Base-by-base conservation (phyloP, 2,888 invertebrate species). In the Strigamia transsilvanica region DNA sequence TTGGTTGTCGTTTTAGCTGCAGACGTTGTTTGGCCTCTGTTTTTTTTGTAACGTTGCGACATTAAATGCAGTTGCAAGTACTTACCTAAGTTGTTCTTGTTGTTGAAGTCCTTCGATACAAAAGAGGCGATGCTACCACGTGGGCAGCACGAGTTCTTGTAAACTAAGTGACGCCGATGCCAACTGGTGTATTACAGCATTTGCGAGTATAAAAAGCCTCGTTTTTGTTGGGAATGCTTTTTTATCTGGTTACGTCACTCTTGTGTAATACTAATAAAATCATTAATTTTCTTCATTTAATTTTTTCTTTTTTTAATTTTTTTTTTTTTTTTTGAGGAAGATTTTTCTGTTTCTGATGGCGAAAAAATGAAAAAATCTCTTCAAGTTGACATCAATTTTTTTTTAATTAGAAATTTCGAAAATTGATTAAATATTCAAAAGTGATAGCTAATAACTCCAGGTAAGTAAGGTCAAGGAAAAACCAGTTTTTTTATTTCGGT, bases 201-300 rank as follows among this genome's bases (percentile, higher is more conserved):
- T 21, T 10, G 18, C 13, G 13, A 66, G 21, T 66, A 66, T 66
- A 66, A 66, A 66, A 66, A 66, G 61, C 61, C 61, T n/a, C 10
- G 61, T 66, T 23, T 66, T 66, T 66, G 10, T 46, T n/a, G 46
- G 46, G 46, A 38, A 13, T 46, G 46, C 46, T 66, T 66, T 66
- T 66, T 66, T 23, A 66, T 23, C 21, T 23, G 1, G 21, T 66
- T 66, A 66, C 61, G 61, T 66, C 61, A 66, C 23, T 23, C n/a
- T 66, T 66, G 61, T 66, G 61, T 66, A 66, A 66, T n/a, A 66
- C 5, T 66, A 66, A 66, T 46, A 46, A 46, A n/a, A n/a, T 10
- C 46, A 66, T 66, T 51, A 51, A 51, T 18, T 66, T 27, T 27
- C 27, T 27, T 27, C 2, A 27, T 27, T 61, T 61, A 61, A 61